A percentile compares a stretch with the other conserved stretches of the same genome.
Conservation (phyloP, 2,113 vertebrate genomes). For the Laticauda colubrina region DNA sequence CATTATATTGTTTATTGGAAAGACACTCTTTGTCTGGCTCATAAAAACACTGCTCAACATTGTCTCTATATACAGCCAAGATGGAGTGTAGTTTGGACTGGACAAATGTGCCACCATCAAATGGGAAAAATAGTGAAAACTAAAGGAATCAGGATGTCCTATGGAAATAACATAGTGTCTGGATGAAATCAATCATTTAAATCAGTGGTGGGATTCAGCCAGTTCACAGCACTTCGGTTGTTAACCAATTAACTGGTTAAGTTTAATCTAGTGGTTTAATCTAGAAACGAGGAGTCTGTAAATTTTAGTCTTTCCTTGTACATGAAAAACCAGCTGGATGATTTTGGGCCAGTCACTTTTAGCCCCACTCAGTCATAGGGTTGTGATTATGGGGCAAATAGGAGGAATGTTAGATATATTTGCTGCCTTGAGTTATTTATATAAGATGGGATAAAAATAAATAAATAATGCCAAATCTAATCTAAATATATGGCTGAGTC, state of each 20-base stretch:
- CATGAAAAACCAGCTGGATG: not conserved
- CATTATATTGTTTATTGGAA: not conserved
- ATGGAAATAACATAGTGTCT: too few relatives aligned
- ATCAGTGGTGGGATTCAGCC: too few relatives aligned
- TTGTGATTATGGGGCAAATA: not conserved
- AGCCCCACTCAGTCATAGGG: not conserved
- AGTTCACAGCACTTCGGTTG: too few relatives aligned
- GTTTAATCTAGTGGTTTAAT: not conserved
- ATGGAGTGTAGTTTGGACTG: not conserved
- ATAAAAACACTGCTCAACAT: not conserved
- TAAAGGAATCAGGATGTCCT: too few relatives aligned
- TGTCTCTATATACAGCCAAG: not conserved
- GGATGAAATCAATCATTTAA: too few relatives aligned
- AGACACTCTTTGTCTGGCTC: not conserved
- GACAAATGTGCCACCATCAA: not conserved
- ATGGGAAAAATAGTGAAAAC: not conserved
- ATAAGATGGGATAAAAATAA: not conserved
- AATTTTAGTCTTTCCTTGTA: not conserved
- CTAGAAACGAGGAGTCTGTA: not conserved
- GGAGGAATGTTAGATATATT: not conserved
- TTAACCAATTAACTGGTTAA: too few relatives aligned
- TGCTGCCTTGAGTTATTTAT: not conserved
- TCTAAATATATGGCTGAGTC: not conserved
- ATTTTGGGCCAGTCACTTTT: not conserved
- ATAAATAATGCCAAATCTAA: not conserved